phyloP scores from a whole-genome alignment of 2,113 vertebrate species.

The Phrynocephalus versicolor region DNA sequence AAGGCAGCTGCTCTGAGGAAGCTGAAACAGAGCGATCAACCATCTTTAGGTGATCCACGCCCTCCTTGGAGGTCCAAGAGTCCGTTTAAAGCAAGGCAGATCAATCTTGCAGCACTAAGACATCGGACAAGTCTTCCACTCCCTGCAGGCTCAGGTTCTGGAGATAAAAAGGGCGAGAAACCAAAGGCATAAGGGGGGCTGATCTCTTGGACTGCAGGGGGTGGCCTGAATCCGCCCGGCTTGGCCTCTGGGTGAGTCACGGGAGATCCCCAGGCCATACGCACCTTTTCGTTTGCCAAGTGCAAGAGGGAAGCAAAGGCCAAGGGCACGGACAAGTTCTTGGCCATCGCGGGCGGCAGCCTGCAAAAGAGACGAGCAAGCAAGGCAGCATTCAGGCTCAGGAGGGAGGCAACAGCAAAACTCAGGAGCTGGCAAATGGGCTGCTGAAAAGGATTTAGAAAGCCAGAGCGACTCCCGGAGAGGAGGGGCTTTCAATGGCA shows the following conservation, averaged over 20 bases:
- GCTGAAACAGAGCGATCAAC: fast-evolving
- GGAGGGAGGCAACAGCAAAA: too few species aligned
- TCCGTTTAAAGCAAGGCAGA: fast-evolving
- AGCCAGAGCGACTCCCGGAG: too few species aligned
- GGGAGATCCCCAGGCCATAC: background rate
- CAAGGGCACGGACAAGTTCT: slow-evolving; percentile 87
- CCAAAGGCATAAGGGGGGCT: background rate
- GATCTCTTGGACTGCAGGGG: too few species aligned
- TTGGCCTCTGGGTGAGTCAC: background rate
- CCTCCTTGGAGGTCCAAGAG: background rate
- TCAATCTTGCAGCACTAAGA: slow-evolving; percentile 70
- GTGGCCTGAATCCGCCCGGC: background rate
- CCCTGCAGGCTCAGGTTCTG: slow-evolving; percentile 77
- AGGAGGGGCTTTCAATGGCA: too few species aligned
- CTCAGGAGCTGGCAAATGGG: too few species aligned
- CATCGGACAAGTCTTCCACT: slow-evolving; percentile 73
- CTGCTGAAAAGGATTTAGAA: too few species aligned
- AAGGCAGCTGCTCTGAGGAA: fast-evolving
- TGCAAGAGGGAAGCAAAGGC: slow-evolving; percentile 92
- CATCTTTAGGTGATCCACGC: background rate
- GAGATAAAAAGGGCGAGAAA: background rate
- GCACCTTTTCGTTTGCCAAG: slow-evolving; percentile 93
- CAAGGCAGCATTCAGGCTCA: background rate
- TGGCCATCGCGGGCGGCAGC: slow-evolving; percentile 85
- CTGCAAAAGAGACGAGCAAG: slow-evolving; percentile 66